Percentiles rank a stretch among this genome's conserved stretches.
Evolutionary conservation across 37 sponge, comb jelly and placozoan genomes (phyloP).

Genomic region (Cliona cf. orientalis): DNA sequence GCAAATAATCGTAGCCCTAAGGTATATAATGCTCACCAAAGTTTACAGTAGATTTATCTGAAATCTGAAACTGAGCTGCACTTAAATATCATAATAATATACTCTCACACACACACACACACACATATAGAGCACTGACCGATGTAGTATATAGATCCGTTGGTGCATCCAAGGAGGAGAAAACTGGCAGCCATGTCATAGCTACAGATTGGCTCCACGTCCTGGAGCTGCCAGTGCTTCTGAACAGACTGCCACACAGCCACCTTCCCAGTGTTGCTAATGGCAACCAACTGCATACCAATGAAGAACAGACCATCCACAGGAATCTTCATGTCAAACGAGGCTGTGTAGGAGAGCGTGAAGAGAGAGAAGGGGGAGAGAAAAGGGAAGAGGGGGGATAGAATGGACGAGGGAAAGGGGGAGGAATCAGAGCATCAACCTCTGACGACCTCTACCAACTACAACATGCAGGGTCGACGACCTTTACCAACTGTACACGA

Average conservation of each 20-base stretch:
- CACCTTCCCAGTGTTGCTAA: slow-evolving; percentile 91
- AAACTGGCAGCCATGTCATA: slow-evolving; percentile 88
- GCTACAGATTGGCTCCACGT: slow-evolving; percentile 91
- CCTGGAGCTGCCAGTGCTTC: slow-evolving; percentile 88
- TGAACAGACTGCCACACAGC: slow-evolving; percentile 96
- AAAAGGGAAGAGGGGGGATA: background rate
- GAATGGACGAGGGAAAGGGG: too few species aligned
- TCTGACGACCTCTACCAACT: too few species aligned
- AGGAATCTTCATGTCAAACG: slow-evolving; percentile 87
- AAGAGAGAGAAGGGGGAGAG: background rate
- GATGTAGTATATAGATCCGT: slow-evolving; percentile 92
- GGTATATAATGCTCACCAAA: too few species aligned
- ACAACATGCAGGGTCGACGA: too few species aligned
- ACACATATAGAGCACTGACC: too few species aligned
- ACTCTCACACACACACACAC: too few species aligned
- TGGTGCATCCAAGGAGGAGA: slow-evolving; percentile 88
- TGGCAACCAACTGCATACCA: slow-evolving; percentile 90
- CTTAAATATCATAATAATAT: too few species aligned
- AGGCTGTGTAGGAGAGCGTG: slow-evolving; percentile 43
- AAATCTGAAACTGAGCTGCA: too few species aligned
- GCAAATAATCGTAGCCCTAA: too few species aligned
- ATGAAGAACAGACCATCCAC: slow-evolving; percentile 97
- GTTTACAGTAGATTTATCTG: too few species aligned
- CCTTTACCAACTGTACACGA: too few species aligned
- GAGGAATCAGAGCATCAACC: too few species aligned